Percentiles rank a stretch among this genome's conserved stretches.
These are phyloP conservation scores for Artemia franciscana DNA, from an alignment of 1,140 invertebrate species.

Conservation along the genomic window DNA sequence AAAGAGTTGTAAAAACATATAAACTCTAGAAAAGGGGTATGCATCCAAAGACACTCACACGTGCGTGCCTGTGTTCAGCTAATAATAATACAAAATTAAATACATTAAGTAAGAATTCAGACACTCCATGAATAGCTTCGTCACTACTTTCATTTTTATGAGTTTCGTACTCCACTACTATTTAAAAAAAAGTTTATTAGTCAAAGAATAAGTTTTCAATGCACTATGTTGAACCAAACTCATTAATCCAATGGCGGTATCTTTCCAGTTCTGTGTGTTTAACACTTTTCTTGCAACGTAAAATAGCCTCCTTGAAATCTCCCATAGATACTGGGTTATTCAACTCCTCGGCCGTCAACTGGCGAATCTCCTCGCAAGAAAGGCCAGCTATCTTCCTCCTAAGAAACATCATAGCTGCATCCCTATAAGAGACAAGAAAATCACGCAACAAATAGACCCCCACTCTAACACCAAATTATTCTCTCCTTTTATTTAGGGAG, in stretches of 20 bases:
- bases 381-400: conserved; percentile 32
- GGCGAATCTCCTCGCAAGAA: conserved; percentile 32
- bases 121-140: too few relatives aligned
- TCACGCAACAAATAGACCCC: too few relatives aligned
- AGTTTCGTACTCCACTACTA: too few relatives aligned
- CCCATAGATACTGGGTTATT: conserved; percentile 30
- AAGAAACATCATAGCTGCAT: conserved; percentile 45
- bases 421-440: conserved; percentile 25
- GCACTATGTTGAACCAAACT: conserved; percentile 6
- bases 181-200: too few relatives aligned
- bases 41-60: too few relatives aligned
- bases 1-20: not conserved
- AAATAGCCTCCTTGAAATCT: conserved; percentile 33
- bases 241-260: conserved; percentile 11
- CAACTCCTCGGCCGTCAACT: conserved; percentile 34
- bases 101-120: too few relatives aligned
- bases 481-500: too few relatives aligned
- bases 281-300: conserved; percentile 32
- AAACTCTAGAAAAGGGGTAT: not conserved
- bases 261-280: conserved; percentile 29
- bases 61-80: too few relatives aligned
- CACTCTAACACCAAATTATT: too few relatives aligned
- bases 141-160: too few relatives aligned
- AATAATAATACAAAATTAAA: too few relatives aligned
- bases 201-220: too few relatives aligned